Conservation (phyloP, 2,113 vertebrate species). For the Saccopteryx leptura region DNA sequence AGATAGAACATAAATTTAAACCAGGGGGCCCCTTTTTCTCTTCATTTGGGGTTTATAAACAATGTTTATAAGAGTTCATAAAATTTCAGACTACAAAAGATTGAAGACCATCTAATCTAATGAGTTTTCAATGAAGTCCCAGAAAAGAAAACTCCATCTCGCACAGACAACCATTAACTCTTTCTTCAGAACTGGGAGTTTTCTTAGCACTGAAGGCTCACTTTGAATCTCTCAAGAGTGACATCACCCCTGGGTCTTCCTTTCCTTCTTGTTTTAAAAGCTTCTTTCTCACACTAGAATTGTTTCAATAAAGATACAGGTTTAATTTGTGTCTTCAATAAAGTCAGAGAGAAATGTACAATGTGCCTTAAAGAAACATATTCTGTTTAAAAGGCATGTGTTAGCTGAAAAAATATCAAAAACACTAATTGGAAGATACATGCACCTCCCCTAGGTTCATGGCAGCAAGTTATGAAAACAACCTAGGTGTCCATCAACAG, state of each 20-base stretch:
- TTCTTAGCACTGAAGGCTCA: background rate
- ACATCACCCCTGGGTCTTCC: background rate
- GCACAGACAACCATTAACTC: background rate
- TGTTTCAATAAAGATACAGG: conserved; percentile 36
- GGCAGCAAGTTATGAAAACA: background rate
- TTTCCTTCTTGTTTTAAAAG: conserved; percentile 20
- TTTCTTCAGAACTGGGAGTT: background rate
- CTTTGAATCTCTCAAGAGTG: background rate
- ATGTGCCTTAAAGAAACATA: background rate
- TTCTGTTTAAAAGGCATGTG: background rate
- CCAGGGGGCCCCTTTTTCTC: background rate
- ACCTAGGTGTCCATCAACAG: background rate
- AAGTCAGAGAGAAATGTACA: conserved; percentile 28
- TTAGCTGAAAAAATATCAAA: background rate
- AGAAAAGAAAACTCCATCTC: conserved; percentile 52
- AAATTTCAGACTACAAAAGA: conserved; percentile 45
- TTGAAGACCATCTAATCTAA: background rate
- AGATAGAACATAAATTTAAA: conserved; percentile 39
- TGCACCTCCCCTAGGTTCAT: background rate
- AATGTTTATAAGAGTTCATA: background rate
- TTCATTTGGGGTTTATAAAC: conserved; percentile 32
- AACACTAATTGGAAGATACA: background rate
- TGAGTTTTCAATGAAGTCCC: background rate
- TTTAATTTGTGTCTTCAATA: conserved; percentile 24
- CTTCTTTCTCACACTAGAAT: conserved; percentile 2